Conservation (phyloP, 2,888 invertebrate species). For the Hypomecis punctinalis region DNA sequence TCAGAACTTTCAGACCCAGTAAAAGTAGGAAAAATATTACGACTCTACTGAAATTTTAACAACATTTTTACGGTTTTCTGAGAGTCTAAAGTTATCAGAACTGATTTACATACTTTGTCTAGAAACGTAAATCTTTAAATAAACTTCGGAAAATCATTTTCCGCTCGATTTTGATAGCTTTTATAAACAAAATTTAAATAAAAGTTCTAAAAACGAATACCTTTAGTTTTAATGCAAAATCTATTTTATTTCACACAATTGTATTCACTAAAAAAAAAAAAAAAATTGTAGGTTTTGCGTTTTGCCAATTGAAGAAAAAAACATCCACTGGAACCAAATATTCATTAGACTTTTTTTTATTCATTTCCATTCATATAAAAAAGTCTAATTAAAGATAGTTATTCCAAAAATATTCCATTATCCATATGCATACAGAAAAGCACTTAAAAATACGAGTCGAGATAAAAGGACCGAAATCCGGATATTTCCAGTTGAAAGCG, state of each 20-base stretch:
- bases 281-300: no score
- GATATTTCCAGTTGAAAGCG: constrained; percentile 61
- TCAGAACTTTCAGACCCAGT: neutral
- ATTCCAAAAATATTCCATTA: constrained; percentile 10
- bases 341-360: neutral
- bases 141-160: no score
- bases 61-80: constrained; percentile 28
- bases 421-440: constrained; percentile 1
- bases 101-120: constrained; percentile 23
- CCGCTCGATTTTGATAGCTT: no score
- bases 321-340: neutral
- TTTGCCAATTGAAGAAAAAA: no score
- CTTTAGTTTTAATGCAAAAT: no score
- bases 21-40: constrained; percentile 21
- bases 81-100: constrained; percentile 17
- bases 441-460: constrained; percentile 13
- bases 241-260: no score
- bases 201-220: no score
- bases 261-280: no score
- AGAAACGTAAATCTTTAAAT: neutral
- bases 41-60: constrained; percentile 25
- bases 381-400: neutral
- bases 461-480: constrained; percentile 48
- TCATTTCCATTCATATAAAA: neutral
- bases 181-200: no score